Evolutionary conservation across 1,140 invertebrate genomes (phyloP).

Genomic region (Mercenaria mercenaria): DNA sequence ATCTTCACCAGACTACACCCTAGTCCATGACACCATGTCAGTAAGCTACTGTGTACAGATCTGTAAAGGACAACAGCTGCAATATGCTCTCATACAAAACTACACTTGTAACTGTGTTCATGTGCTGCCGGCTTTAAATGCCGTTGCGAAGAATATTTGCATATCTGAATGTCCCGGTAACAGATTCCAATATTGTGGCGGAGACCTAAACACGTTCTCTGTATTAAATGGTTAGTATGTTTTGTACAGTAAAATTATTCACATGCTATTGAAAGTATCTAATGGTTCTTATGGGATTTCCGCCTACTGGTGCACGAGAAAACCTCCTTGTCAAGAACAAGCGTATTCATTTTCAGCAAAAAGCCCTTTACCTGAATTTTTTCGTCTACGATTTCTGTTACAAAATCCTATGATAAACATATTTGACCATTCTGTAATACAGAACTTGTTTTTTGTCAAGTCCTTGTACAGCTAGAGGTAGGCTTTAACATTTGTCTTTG

Average conservation of each 20-base stretch:
- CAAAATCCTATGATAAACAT: too few species aligned
- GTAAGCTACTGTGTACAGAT: slow-evolving; percentile 20
- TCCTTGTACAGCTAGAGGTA: too few species aligned
- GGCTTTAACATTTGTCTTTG: too few species aligned
- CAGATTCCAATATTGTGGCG: slow-evolving; percentile 43
- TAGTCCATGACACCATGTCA: not conserved
- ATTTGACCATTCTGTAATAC: too few species aligned
- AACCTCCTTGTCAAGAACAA: too few species aligned
- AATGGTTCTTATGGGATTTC: too few species aligned
- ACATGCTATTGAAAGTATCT: too few species aligned
- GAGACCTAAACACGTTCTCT: slow-evolving; percentile 5
- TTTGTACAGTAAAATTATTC: not conserved
- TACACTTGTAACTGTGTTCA: slow-evolving; percentile 23
- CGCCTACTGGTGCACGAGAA: too few species aligned
- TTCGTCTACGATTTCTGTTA: too few species aligned
- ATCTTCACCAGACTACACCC: not conserved
- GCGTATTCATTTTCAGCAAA: too few species aligned
- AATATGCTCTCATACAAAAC: slow-evolving; percentile 17
- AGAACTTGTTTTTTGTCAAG: too few species aligned
- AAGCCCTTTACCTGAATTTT: too few species aligned
- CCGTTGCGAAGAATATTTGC: not conserved
- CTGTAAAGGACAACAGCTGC: slow-evolving; percentile 33
- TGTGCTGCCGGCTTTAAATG: not conserved
- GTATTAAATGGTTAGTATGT: slow-evolving; percentile 23
- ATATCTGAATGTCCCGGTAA: slow-evolving; percentile 23